phyloP scores from a whole-genome alignment of 2,888 invertebrate species.

The Drosophila trichaetosa region DNA sequence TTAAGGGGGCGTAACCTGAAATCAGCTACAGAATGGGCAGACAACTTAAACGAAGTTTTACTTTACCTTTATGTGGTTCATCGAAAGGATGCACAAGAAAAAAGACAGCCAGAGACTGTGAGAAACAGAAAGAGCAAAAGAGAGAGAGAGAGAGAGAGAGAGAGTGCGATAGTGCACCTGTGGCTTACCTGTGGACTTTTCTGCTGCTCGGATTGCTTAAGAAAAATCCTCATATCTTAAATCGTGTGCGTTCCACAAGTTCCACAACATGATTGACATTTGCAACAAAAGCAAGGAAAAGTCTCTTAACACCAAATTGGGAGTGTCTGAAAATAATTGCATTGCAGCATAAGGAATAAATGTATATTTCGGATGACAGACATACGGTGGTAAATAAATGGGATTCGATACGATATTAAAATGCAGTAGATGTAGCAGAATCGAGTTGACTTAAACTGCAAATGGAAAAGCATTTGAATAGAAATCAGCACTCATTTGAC shows the following conservation, averaged over 20 bases:
- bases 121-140: too few species aligned
- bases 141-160: not conserved
- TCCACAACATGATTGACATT: not conserved
- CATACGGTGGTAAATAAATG: not conserved
- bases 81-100: not conserved
- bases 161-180: slow-evolving; percentile 25
- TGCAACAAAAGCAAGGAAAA: not conserved
- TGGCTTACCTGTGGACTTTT: slow-evolving; percentile 21
- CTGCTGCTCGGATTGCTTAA: slow-evolving; percentile 29
- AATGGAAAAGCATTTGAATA: not conserved
- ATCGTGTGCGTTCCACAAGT: not conserved
- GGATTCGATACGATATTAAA: not conserved
- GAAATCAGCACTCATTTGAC: slow-evolving; percentile 8
- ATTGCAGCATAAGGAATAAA: not conserved
- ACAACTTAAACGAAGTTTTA: slow-evolving; percentile 49
- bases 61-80: slow-evolving; percentile 57
- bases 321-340: not conserved
- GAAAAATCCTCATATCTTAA: not conserved
- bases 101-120: not conserved
- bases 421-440: not conserved
- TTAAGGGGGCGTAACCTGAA: slow-evolving; percentile 5
- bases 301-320: not conserved
- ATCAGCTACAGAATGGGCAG: slow-evolving; percentile 20
- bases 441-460: not conserved
- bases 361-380: not conserved